Evolutionary conservation across 2,888 invertebrate species (phyloP).

Genomic region (Drosophila merina): DNA sequence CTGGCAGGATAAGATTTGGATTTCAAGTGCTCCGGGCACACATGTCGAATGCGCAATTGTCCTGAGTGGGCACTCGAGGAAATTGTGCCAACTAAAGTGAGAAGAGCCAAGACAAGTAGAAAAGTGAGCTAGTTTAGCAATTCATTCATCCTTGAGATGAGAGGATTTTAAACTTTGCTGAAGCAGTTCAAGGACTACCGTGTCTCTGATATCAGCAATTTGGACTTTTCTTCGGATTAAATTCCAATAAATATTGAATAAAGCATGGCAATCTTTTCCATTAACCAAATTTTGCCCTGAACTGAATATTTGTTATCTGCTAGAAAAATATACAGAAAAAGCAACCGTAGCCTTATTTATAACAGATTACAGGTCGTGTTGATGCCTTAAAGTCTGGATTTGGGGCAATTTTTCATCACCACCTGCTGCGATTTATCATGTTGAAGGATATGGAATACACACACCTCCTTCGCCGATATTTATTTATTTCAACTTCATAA

Average conservation of each 20-base stretch:
- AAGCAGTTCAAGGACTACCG: conserved; percentile 12
- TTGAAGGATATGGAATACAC: conserved; percentile 24
- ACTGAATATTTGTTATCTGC: too few species aligned
- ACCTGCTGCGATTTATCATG: conserved; percentile 57
- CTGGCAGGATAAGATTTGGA: conserved; percentile 19
- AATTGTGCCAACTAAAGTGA: conserved; percentile 11
- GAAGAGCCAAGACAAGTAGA: conserved; percentile 17
- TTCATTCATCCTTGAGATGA: conserved; percentile 22
- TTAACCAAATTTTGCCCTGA: too few species aligned
- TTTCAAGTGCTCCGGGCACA: conserved; percentile 39
- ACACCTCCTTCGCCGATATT: conserved; percentile 19
- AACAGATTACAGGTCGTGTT: conserved; percentile 2
- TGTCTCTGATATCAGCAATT: conserved; percentile 18
- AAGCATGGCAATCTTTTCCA: background rate
- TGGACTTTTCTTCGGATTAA: background rate
- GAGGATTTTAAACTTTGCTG: conserved; percentile 28
- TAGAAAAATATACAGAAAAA: too few species aligned
- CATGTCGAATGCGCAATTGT: conserved; percentile 51
- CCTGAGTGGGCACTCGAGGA: conserved; percentile 35
- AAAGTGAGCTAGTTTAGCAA: conserved; percentile 26
- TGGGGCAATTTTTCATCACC: conserved; percentile 55
- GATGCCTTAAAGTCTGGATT: conserved; percentile 29
- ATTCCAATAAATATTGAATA: background rate
- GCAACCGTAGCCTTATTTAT: background rate
- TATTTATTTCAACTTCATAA: conserved; percentile 28